Evolutionary conservation across 2,797 vertebrate species (phyloP).

Genomic region (Enteromius unitaeniatus): DNA sequence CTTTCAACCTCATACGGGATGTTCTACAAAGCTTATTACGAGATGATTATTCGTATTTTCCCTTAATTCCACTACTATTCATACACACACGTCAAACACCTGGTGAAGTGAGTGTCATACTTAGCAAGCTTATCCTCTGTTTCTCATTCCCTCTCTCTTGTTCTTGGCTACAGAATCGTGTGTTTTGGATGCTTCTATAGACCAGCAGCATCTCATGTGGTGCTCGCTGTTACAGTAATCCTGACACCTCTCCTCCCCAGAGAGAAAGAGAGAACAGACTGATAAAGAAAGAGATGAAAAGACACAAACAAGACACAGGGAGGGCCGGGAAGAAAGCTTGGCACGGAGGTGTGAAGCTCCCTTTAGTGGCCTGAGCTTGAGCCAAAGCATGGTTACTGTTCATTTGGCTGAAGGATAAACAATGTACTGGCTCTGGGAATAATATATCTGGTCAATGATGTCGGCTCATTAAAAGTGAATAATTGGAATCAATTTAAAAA

Average conservation of each 20-base stretch:
- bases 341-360: conserved; percentile 9
- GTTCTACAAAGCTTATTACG: not conserved
- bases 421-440: not conserved
- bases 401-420: conserved; percentile 32
- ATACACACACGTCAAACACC: not conserved
- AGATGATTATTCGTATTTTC: not conserved
- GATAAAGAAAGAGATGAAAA: conserved; percentile 24
- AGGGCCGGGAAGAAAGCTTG: conserved; percentile 12
- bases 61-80: not conserved
- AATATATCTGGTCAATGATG: conserved; percentile 11
- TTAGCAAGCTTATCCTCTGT: conserved; percentile 14
- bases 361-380: conserved; percentile 27
- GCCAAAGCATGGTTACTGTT: conserved; percentile 9
- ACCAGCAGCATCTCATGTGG: conserved; percentile 35
- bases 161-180: conserved; percentile 42
- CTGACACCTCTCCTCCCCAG: conserved; percentile 37
- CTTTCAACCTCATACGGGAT: not conserved
- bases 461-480: conserved; percentile 19
- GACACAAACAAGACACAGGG: not conserved
- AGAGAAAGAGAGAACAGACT: conserved; percentile 20
- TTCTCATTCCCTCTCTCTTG: conserved; percentile 53
- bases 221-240: conserved; percentile 31
- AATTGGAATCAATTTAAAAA: not conserved
- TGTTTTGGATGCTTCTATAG: conserved; percentile 2
- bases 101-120: conserved; percentile 18